phyloP scores from a whole-genome alignment of 2,797 vertebrate genomes.

The Limnodromus scolopaceus region DNA sequence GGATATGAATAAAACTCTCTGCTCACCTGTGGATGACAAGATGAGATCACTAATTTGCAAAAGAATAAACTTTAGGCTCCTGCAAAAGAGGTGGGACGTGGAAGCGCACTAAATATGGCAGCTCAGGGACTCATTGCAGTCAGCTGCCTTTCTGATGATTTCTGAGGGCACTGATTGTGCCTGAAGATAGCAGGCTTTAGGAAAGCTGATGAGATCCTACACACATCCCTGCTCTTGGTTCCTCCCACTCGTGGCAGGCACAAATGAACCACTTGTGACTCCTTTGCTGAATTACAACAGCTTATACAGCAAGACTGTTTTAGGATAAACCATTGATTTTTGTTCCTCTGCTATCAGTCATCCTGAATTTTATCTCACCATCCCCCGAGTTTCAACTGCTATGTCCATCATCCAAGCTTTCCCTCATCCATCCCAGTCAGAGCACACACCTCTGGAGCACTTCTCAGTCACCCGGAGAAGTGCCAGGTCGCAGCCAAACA shows the following conservation, averaged over 20 bases:
- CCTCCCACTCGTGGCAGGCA: neutral
- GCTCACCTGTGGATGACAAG: neutral
- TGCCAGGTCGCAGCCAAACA: neutral
- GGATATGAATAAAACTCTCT: neutral
- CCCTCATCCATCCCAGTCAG: fast-evolving
- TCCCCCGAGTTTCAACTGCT: neutral
- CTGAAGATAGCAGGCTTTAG: neutral
- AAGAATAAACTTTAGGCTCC: neutral
- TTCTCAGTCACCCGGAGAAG: neutral
- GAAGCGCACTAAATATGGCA: neutral
- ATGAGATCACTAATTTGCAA: neutral
- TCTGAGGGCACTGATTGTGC: neutral
- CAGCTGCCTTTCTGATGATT: neutral
- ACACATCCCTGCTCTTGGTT: neutral
- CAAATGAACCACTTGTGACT: neutral
- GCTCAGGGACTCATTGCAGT: neutral
- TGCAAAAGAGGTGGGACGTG: neutral
- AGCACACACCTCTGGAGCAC: fast-evolving
- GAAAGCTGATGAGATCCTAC: neutral
- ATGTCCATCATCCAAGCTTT: neutral
- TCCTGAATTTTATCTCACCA: neutral
- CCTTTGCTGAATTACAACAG: neutral
- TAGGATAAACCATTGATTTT: neutral
- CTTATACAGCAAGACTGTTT: neutral
- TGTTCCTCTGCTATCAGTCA: neutral